Base-by-base conservation (phyloP, 2,888 invertebrate species). In the Drosophila merina region DNA sequence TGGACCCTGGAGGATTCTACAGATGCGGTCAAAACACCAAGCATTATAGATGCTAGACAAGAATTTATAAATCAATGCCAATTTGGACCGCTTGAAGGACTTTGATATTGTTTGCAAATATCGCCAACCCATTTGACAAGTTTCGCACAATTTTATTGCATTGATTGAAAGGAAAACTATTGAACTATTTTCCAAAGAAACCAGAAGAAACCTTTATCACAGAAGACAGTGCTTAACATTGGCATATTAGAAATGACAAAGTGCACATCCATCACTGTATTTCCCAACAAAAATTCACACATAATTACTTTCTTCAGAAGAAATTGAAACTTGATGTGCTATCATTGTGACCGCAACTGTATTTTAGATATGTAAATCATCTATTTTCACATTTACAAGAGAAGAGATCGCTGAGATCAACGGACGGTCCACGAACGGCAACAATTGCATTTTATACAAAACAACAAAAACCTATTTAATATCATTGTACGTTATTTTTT, bases 381-480 rank as follows among this genome's bases (percentile, higher is more conserved):
- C 30, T 20, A 31, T 12, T 12, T 14, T 30, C 26, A 52, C 57
- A 30, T 9, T 28, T 20, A 40, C 12, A 40, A 47, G 9, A 48
- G 7, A 1, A 4, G 40, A 2, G 14, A 20, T 7, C 26, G 42
- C 52, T 20, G 33, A 44, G 55, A 36, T 28, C 48, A 28, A 45
- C 36, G 25, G 33, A 9, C 33, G 36, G 44, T 44, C 45, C 40
- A 48, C 31, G n/a, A 36, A n/a, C 40, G 25, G 44, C 48, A 54
- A 45, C 52, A 36, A 42, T 67, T 63, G 49, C 62, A 63, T 66
- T 49, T 62, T 49, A 9, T n/a, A 36, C 20, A 20, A 33, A 48
- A 33, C n/a, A 58, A 40, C 20, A 31, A 55, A 30, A 28, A 66
- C 26, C 14, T 44, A 44, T 12, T 20, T 40, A 30, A 50, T 30